phyloP scores from a whole-genome alignment of 2,113 vertebrate species.

The Dipodomys spectabilis region DNA sequence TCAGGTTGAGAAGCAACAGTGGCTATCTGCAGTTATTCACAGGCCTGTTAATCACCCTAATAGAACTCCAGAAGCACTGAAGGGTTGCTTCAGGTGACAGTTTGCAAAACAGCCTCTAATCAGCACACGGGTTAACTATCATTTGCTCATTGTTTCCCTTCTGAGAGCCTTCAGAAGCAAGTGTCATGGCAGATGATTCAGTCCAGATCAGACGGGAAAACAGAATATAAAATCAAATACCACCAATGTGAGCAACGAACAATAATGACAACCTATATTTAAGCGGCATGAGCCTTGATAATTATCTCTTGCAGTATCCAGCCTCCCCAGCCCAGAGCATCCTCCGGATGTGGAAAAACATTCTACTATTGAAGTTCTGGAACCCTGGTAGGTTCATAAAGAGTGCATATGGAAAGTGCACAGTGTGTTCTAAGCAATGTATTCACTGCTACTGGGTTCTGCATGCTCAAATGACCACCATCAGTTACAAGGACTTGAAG shows the following conservation, averaged over 20 bases:
- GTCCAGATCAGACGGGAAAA: slow-evolving; percentile 56
- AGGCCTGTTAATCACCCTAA: background rate
- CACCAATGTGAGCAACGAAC: background rate
- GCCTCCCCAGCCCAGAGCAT: background rate
- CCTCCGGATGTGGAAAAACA: slow-evolving; percentile 44
- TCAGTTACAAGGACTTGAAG: background rate
- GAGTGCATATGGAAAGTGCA: background rate
- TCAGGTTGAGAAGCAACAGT: slow-evolving; percentile 23
- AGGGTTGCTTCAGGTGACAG: slow-evolving; percentile 14
- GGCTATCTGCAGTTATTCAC: background rate
- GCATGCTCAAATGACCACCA: background rate
- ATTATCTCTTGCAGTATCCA: slow-evolving; percentile 41
- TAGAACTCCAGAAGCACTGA: background rate
- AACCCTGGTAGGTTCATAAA: background rate
- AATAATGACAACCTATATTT: slow-evolving; percentile 52
- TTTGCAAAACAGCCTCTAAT: slow-evolving; percentile 26
- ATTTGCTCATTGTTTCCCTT: slow-evolving; percentile 25
- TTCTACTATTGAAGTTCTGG: slow-evolving; percentile 18
- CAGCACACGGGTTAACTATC: slow-evolving; percentile 1
- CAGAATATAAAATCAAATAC: slow-evolving; percentile 56
- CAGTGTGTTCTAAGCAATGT: background rate
- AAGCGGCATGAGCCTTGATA: slow-evolving; percentile 23
- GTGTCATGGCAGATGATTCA: slow-evolving; percentile 56
- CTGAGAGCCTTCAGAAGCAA: background rate
- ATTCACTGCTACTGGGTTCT: background rate